These are phyloP conservation scores for Fregetta grallaria DNA, from an alignment of 2,113 vertebrate genomes.

Conservation along the genomic window DNA sequence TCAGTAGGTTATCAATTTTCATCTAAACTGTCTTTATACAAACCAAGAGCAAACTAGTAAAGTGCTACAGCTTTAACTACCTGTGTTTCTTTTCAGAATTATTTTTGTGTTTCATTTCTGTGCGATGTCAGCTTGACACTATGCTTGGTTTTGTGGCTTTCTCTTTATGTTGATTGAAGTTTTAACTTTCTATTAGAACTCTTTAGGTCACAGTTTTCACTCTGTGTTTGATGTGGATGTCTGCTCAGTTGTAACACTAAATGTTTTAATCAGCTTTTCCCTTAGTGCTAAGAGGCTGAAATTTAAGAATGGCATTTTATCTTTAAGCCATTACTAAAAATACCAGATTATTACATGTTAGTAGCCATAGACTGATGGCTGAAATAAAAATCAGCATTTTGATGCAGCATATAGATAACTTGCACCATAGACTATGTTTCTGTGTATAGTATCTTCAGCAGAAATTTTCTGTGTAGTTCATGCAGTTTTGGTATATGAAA, in stretches of 20 bases:
- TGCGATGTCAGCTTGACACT: neutral
- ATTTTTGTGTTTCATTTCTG: neutral
- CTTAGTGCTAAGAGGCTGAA: neutral
- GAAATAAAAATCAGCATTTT: neutral
- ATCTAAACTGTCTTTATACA: neutral
- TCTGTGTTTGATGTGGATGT: neutral
- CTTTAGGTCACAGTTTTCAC: neutral
- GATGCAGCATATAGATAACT: neutral
- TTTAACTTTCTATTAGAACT: neutral
- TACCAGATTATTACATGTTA: neutral
- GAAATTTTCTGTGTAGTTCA: neutral
- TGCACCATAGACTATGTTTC: neutral
- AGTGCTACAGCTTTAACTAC: neutral
- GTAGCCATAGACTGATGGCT: neutral
- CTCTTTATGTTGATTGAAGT: neutral
- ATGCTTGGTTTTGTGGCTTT: neutral
- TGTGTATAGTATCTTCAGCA: neutral
- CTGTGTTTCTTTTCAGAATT: neutral
- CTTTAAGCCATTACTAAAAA: neutral
- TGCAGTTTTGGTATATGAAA: neutral
- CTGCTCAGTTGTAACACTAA: neutral
- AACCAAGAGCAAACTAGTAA: neutral
- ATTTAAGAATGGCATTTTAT: neutral
- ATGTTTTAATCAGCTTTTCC: neutral
- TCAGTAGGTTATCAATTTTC: neutral